These are phyloP conservation scores for Heliangelus exortis DNA, from an alignment of 2,797 vertebrate genomes.

Conservation along the genomic window DNA sequence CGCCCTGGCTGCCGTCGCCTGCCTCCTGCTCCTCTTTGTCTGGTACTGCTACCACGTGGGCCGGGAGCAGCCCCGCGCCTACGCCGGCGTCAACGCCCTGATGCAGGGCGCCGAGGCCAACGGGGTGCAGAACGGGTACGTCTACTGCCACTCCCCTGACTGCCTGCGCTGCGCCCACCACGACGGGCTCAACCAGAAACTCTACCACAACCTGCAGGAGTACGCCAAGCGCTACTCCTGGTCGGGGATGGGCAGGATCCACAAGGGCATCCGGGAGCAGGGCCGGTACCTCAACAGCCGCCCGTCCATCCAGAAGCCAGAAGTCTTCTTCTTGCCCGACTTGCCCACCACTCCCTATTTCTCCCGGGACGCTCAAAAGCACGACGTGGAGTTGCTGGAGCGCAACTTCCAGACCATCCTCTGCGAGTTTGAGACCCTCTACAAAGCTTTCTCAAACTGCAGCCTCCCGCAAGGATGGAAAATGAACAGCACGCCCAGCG, in stretches of 20 bases:
- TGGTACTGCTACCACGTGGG: constrained; percentile 98
- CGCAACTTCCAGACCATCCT: constrained; percentile 93
- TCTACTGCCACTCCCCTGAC: constrained; percentile 91
- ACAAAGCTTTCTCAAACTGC: constrained; percentile 87
- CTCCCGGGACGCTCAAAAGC: constrained; percentile 94
- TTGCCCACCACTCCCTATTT: constrained; percentile 94
- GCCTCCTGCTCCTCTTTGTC: constrained; percentile 90
- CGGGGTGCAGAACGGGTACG: constrained; percentile 90
- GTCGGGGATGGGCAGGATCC: constrained; percentile 97
- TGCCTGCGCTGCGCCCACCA: constrained; percentile 89
- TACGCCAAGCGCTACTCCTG: constrained; percentile 99
- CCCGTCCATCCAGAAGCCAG: constrained; percentile 94
- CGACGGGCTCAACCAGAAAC: constrained; percentile 92
- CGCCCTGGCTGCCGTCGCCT: constrained; percentile 84
- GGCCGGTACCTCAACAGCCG: constrained; percentile 89
- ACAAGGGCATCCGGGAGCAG: constrained; percentile 95
- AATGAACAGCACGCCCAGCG: constrained; percentile 90
- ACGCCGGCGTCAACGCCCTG: constrained; percentile 73
- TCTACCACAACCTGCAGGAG: constrained; percentile 97
- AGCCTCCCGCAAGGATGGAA: constrained; percentile 93
- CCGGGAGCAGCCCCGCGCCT: constrained; percentile 86
- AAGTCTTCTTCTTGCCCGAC: constrained; percentile 96
- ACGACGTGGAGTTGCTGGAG: constrained; percentile 95
- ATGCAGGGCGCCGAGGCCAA: constrained; percentile 78
- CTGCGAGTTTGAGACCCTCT: constrained; percentile 93